Base-by-base conservation (phyloP, 2,797 vertebrate genomes). In the Ctenopoma kingsleyae region DNA sequence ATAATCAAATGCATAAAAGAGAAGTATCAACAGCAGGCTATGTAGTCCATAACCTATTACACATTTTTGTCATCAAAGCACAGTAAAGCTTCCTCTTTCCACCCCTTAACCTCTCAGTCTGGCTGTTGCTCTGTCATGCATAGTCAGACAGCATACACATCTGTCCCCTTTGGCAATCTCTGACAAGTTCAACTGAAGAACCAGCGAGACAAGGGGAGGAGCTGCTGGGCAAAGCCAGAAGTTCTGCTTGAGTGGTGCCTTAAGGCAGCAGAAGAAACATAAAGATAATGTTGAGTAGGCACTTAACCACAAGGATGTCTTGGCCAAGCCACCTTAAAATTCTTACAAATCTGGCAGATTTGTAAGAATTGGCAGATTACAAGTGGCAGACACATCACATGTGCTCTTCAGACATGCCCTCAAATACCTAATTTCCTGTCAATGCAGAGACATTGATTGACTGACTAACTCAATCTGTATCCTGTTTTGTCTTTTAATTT, bases 181-280 rank as follows among this genome's bases (percentile, higher is more conserved):
- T 87, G 74, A 81, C 81, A 88, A 84, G 84, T 90, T 93, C 76
- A 88, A 61, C 78, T 56, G 49, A 46, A 79, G 74, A 82, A 73
- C 41, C 71, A 53, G 46, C 8, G 44, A 87, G 84, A 77, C 55
- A n/a, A 81, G 70, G 65, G 80, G 85, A 83, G 84, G 78, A 56
- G 71, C 76, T 60, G 81, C 67, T 20, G 50, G 67, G 61, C 55
- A 67, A 40, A 83, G 78, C 67, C 67, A 76, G 80, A 80, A 69
- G 59, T 73, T 83, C 69, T 61, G 67, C 76, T 58, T 5, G 73
- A 85, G 65, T 20, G 35, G 50, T 40, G 85, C 84, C 83, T 89
- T 63, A 20, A 88, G 89, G 87, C 80, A 40, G 63, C 66, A 87
- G 80, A 84, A 71, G 78, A 90, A 73, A 83, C 58, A 59, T 46